Conservation (phyloP, 2,888 invertebrate genomes). For the Eupeodes luniger region DNA sequence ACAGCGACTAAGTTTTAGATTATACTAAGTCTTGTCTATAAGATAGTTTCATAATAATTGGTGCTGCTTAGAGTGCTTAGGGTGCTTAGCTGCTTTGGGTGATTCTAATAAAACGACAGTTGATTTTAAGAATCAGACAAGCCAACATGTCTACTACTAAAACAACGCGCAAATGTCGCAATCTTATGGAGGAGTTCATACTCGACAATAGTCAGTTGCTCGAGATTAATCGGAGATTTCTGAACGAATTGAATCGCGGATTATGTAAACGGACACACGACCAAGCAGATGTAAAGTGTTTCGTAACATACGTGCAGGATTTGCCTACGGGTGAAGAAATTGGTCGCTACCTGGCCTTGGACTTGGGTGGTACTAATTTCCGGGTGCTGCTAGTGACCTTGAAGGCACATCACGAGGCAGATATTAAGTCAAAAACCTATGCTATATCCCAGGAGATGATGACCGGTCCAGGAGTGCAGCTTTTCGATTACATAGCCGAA, state of each 20-base stretch:
- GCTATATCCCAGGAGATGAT: conserved; percentile 96
- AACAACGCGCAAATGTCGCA: conserved; percentile 23
- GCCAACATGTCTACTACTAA: conserved; percentile 84
- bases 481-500: conserved; percentile 98
- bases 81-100: conserved; percentile 43
- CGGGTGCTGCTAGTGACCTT: conserved; percentile 95
- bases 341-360: conserved; percentile 97
- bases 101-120: conserved; percentile 59
- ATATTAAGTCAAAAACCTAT: conserved; percentile 98
- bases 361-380: conserved; percentile 99
- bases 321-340: conserved; percentile 96
- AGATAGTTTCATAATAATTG: conserved; percentile 59
- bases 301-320: conserved; percentile 97
- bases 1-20: conserved; percentile 9
- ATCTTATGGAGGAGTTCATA: conserved; percentile 87
- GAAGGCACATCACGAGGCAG: conserved; percentile 90
- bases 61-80: not conserved
- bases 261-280: conserved; percentile 90
- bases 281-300: conserved; percentile 94
- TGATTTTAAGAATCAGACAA: conserved; percentile 55
- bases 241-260: conserved; percentile 91
- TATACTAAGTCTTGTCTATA: conserved; percentile 58
- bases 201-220: conserved; percentile 91
- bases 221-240: conserved; percentile 90
- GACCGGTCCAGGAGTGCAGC: conserved; percentile 93